Evolutionary conservation across 1,140 invertebrate species (phyloP).

Genomic region (Drosophila sproati): DNA sequence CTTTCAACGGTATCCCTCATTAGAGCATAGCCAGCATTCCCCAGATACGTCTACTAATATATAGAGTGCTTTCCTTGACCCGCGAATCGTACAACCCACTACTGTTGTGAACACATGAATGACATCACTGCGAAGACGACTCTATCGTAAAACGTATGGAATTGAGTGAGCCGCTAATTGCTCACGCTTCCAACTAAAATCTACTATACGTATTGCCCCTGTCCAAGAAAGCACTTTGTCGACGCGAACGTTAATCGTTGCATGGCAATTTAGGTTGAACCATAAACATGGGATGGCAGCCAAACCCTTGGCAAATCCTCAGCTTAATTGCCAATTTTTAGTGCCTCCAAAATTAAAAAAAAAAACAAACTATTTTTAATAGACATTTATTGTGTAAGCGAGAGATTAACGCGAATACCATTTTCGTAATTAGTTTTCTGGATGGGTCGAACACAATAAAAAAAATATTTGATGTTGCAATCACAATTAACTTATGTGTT

Average conservation of each 20-base stretch:
- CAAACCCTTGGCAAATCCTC: slow-evolving; percentile 33
- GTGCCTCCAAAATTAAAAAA: slow-evolving; percentile 47
- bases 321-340: slow-evolving; percentile 69
- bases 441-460: slow-evolving; percentile 7
- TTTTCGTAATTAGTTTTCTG: slow-evolving; percentile 60
- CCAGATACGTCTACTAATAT: slow-evolving; percentile 22
- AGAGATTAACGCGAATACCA: slow-evolving; percentile 43
- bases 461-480: slow-evolving; percentile 20
- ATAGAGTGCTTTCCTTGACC: slow-evolving; percentile 6
- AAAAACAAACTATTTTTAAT: slow-evolving; percentile 47
- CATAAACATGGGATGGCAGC: slow-evolving; percentile 8
- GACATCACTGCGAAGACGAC: slow-evolving; percentile 57
- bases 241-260: slow-evolving; percentile 48
- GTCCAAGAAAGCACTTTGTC: slow-evolving; percentile 45
- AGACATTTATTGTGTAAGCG: slow-evolving; percentile 44
- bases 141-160: slow-evolving; percentile 45
- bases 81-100: background rate
- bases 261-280: slow-evolving; percentile 55
- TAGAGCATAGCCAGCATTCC: slow-evolving; percentile 35
- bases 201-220: slow-evolving; percentile 1
- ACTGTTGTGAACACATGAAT: slow-evolving; percentile 21
- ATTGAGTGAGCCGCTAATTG: slow-evolving; percentile 74
- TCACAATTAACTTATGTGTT: slow-evolving; percentile 20
- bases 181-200: slow-evolving; percentile 31
- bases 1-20: slow-evolving; percentile 34